These are phyloP conservation scores for Pelecanoides urinatrix DNA, from an alignment of 2,113 vertebrate species.

Conservation along the genomic window DNA sequence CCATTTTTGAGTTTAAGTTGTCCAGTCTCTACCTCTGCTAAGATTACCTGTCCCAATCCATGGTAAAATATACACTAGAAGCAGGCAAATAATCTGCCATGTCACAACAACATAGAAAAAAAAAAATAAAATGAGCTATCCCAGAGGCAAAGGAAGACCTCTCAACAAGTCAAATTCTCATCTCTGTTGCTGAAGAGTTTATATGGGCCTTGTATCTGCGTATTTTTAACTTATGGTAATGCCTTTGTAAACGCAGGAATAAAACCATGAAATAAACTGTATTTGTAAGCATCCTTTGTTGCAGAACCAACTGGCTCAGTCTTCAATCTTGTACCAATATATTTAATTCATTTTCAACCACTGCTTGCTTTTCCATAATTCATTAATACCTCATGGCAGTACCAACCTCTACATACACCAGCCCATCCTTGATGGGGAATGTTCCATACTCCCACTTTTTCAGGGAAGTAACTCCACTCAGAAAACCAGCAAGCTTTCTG, in stretches of 20 bases:
- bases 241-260: constrained; percentile 21
- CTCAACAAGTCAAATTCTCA: neutral
- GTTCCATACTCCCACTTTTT: neutral
- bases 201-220: neutral
- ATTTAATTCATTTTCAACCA: neutral
- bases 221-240: neutral
- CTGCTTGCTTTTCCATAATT: neutral
- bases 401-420: neutral
- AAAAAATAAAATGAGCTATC: neutral
- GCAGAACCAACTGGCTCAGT: neutral
- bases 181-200: neutral
- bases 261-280: neutral
- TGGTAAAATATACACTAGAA: neutral
- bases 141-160: neutral
- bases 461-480: neutral
- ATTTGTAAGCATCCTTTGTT: neutral
- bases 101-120: neutral
- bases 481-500: neutral
- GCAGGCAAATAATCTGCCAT: neutral
- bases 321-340: neutral
- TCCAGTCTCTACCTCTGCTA: neutral
- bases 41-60: neutral
- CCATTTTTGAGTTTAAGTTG: neutral
- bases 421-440: neutral
- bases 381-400: neutral